Base-by-base conservation (phyloP, 2,113 vertebrate species). In the Bambusicola thoracicus region DNA sequence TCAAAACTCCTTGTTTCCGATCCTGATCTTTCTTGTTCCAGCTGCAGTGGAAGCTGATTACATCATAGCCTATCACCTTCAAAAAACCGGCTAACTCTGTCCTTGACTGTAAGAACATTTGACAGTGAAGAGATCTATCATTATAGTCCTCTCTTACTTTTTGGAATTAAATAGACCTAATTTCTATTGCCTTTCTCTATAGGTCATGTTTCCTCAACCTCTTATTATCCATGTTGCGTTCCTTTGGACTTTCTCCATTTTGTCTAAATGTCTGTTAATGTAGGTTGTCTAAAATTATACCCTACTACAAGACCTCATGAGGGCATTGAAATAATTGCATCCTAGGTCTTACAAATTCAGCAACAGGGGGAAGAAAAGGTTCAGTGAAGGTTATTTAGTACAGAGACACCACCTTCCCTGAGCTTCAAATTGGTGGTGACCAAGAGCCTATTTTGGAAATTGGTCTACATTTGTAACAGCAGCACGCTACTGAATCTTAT, bases 281-380 rank as follows among this genome's bases (percentile, higher is more conserved):
- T 48, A 81, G 56, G 43, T 72, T 88, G 38, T 40, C 43, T 81
- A 81, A 95, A 95, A 95, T 90, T 92, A 88, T 27, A 75, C 55
- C 49, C 32, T 61, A 58, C 43, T 1, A 5, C 79, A 88, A 51
- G 43, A 44, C 38, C 51, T 92, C 51, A 48, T 17, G 34, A 87
- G 36, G 40, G 6, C 32, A 63, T 51, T 83, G 73, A 85, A 93
- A 88, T 83, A 85, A 85, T 88, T 87, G 53, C 40, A 79, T 51
- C 4, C 1, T 48, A 79, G 53, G 43, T 69, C 82, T 77, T 90
- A 20, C 25, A 90, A 84, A 92, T 70, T 74, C 76, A 90, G 53
- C 59, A 78, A 51, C 34, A 40, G 38, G 21, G 0, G 0, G 32
- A 14, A 38, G 41, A 59, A 81, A 38, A n/a, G 19, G 34, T 67